These are phyloP conservation scores for Elmis aenea DNA, from an alignment of 2,888 invertebrate species.

Conservation along the genomic window DNA sequence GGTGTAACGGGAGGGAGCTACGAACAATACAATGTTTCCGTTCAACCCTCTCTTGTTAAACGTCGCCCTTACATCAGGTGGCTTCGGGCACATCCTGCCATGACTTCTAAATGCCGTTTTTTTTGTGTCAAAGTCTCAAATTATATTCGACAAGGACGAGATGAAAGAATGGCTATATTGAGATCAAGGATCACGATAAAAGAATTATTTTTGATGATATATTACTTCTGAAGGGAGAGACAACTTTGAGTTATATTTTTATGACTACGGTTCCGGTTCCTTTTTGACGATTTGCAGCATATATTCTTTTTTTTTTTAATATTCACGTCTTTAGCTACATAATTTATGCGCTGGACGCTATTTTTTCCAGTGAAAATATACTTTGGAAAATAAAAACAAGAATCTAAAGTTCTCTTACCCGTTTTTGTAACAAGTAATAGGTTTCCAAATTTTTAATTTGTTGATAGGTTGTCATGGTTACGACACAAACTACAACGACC, in stretches of 20 bases:
- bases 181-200: conserved; percentile 15
- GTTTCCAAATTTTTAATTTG: too few species aligned
- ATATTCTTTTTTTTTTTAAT: too few species aligned
- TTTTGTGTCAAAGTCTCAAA: conserved; percentile 17
- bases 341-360: too few species aligned
- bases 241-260: conserved; percentile 9
- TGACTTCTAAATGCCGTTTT: conserved; percentile 16
- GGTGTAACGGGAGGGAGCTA: conserved; percentile 9
- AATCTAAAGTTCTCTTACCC: too few species aligned
- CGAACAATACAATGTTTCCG: conserved; percentile 14
- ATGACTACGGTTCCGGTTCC: conserved; percentile 9
- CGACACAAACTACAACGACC: too few species aligned
- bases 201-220: conserved; percentile 13
- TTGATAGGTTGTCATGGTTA: too few species aligned
- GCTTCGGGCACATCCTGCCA: conserved; percentile 10
- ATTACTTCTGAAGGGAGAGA: conserved; percentile 6
- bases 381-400: too few species aligned
- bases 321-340: too few species aligned
- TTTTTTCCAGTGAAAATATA: too few species aligned
- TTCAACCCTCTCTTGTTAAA: conserved; percentile 19
- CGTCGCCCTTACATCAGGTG: conserved; percentile 14
- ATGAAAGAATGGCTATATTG: conserved; percentile 19
- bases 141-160: conserved; percentile 14
- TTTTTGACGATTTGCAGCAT: too few species aligned
- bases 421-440: too few species aligned